These are phyloP conservation scores for Hydrocynus forskahlii DNA, from an alignment of 2,797 vertebrate species.

Conservation along the genomic window DNA sequence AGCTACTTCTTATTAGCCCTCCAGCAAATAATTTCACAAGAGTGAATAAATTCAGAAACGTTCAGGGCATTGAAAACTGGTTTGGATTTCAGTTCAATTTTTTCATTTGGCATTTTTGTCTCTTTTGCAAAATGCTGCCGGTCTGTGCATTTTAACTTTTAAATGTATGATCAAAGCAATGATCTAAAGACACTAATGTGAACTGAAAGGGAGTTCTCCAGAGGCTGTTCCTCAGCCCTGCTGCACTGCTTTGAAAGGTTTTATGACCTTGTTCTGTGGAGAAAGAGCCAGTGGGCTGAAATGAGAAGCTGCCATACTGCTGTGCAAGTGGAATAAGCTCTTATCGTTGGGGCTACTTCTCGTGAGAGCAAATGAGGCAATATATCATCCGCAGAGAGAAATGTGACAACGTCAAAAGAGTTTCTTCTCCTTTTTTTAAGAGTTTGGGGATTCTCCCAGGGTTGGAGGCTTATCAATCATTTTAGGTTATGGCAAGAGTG, in stretches of 20 bases:
- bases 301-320: conserved; percentile 35
- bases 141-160: not conserved
- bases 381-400: conserved; percentile 47
- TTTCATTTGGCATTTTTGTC: no score
- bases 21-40: no score
- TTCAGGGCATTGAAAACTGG: no score
- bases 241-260: conserved; percentile 30
- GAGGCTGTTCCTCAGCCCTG: conserved; percentile 2
- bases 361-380: conserved; percentile 41
- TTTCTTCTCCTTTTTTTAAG: conserved; percentile 25
- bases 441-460: conserved; percentile 38
- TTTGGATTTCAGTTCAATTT: no score
- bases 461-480: conserved; percentile 59
- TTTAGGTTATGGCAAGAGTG: conserved; percentile 68
- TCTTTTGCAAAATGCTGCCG: no score
- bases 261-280: conserved; percentile 33
- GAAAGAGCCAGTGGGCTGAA: conserved; percentile 39
- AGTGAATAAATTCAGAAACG: no score
- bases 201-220: conserved; percentile 11
- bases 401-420: conserved; percentile 48
- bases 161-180: not conserved
- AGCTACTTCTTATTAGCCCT: no score
- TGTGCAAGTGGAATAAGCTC: conserved; percentile 41
- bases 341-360: conserved; percentile 46
- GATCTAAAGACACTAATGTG: not conserved